These are phyloP conservation scores for Nematopogon swammerdamellus DNA, from an alignment of 2,888 invertebrate species.

Conservation along the genomic window DNA sequence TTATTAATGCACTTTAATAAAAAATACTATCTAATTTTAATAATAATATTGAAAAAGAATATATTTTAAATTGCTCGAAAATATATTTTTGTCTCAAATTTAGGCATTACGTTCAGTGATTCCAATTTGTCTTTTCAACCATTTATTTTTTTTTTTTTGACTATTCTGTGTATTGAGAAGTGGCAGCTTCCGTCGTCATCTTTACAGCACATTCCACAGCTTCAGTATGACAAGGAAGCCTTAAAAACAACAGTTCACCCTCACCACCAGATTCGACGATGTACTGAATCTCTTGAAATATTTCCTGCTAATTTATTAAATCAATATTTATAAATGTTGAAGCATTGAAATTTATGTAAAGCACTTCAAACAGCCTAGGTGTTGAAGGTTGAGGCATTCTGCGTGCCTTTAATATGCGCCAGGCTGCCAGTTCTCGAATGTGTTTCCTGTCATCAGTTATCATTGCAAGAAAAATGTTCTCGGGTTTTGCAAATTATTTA, in stretches of 20 bases:
- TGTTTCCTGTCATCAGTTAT: conserved; percentile 2
- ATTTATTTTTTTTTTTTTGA: neutral
- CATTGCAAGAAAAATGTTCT: conserved; percentile 3
- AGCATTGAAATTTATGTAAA: neutral
- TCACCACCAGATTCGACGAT: conserved; percentile 1
- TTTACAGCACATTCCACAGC: neutral
- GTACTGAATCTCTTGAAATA: neutral
- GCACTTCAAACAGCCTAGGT: conserved; percentile 1
- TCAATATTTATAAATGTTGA: neutral
- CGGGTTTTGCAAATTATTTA: neutral
- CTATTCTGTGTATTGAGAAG: neutral
- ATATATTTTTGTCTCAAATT: neutral
- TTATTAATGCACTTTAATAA: too few species aligned
- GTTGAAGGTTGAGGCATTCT: neutral
- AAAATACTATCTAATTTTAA: too few species aligned
- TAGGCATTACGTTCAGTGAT: neutral
- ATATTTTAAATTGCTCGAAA: neutral
- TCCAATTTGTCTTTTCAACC: neutral
- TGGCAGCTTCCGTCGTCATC: neutral
- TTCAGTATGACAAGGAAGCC: neutral
- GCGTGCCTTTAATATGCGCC: conserved; percentile 1
- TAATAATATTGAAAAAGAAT: too few species aligned
- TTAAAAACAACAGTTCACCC: neutral
- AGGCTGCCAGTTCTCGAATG: conserved; percentile 1
- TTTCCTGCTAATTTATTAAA: neutral